Base-by-base conservation (phyloP, 2,888 invertebrate species). In the Andrena chrysosceles region DNA sequence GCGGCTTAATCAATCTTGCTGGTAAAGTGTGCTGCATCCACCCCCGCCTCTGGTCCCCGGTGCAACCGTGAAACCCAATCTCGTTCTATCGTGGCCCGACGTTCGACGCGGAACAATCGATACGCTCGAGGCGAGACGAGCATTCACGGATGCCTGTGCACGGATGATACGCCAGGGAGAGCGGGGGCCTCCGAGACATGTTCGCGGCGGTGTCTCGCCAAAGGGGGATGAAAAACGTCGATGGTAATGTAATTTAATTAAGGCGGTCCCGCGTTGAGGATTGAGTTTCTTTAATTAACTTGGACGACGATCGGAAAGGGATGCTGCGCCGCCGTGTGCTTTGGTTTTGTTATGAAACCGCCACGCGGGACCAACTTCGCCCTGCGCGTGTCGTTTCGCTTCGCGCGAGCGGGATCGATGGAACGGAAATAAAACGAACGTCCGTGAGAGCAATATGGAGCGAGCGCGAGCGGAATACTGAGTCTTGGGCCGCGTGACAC, bases 1-100 rank as follows among this genome's bases (percentile, higher is more conserved):
- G 81, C 86, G 78, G 88, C 85, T 90, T 90, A 91, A 93, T 92
- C 92, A 92, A 92, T 93, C 91, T 91, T 91, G 86, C 81, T 77
- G 60, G 80, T 74, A 78, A 84, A 79, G 81, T 79, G 81, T 88
- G 88, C 76, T 84, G 79, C 63, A 42, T n/a, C 42, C 56, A 29
- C 56, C 64, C 52, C 20, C 64, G 3, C 49, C 72, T 26, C 56
- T 56, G 56, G 56, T 68, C 77, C 73, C 69, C 74, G 80, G 75
- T 86, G 86, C 85, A 85, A 84, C 84, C 81, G 77, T 81, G 79
- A 81, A 84, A 84, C 71, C 74, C 83, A 83, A 79, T 85, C 83
- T 86, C 77, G 59, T 79, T 82, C 85, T 80, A 83, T 80, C 85
- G 79, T 83, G 42, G 42, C 75, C 75, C 78, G 75, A 85, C 73